Percentiles rank a stretch among this genome's conserved stretches.
Conservation (phyloP, 92 coral and sea anemone species). For the Porites rus region DNA sequence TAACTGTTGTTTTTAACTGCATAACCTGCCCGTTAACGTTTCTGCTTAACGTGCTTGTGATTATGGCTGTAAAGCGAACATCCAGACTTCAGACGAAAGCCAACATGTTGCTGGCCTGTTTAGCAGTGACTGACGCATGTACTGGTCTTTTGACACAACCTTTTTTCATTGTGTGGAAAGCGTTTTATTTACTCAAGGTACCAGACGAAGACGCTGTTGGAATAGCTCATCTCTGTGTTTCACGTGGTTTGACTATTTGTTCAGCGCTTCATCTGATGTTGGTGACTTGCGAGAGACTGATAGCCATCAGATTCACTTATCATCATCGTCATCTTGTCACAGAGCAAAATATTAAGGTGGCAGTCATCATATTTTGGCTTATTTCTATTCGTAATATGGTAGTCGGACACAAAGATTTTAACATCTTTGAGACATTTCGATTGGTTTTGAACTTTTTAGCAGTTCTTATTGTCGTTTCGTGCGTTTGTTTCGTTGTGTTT, state of each 20-base stretch:
- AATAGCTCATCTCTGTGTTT: neutral
- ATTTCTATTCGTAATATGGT: neutral
- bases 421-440: neutral
- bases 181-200: neutral
- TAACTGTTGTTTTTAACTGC: neutral
- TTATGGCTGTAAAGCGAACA: constrained; percentile 16
- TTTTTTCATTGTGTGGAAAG: neutral
- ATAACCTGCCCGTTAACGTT: constrained; percentile 7
- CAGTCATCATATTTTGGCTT: neutral
- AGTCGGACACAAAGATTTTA: neutral
- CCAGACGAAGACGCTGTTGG: neutral
- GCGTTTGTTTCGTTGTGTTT: no score
- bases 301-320: neutral
- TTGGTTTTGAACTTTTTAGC: no score
- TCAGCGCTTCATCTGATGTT: neutral
- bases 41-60: constrained; percentile 9
- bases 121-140: constrained; percentile 3
- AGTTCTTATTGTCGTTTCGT: no score
- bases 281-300: neutral
- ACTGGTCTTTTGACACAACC: neutral
- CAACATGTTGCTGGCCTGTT: constrained; percentile 30
- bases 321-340: neutral
- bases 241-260: neutral
- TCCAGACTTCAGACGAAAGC: constrained; percentile 11
- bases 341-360: neutral